Base-by-base conservation (phyloP, 2,888 invertebrate genomes). In the Cheilosia variabilis region DNA sequence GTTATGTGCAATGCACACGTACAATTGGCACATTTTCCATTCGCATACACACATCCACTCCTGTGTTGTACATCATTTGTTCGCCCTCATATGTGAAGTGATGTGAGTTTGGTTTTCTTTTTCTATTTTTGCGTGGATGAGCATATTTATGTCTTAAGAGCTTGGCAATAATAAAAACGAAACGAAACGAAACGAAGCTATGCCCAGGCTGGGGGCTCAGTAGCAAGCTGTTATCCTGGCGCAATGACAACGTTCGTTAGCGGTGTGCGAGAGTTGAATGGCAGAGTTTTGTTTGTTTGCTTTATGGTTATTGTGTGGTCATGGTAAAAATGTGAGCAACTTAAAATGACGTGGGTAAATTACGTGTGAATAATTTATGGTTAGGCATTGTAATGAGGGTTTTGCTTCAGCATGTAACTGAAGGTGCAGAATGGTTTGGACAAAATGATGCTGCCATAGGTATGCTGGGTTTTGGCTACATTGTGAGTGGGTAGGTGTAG, bases 11-110 rank as follows among this genome's bases (percentile, higher is more conserved):
- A 58, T 71, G 76, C 80, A 66, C 65, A 76, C 81, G 76, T 81
- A 86, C 81, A 86, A 86, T 86, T 81, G 86, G 76, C 86, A 86
- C 66, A 77, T 81, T 65, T 65, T 57, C 58, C 62, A 69, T 69
- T 79, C 57, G 52, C 50, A 75, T 55, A 60, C 27, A 19, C 5
- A 17, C 31, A 10, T 15, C n/a, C 24, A 31, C 22, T 19, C 47
- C 43, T 60, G 68, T 60, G 68, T 76, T 43, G 66, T 55, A 34
- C 43, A 58, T 73, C 80, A 80, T 80, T 80, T 81, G 76, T 81
- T 53, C 66, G 37, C 60, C 41, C 58, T 58, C 45, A 45, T 73
- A 19, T 75, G 73, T 17, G 22, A 73, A 45, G 43, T 43, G 52
- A 58, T 73, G 52, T 47, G 27, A 57, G 65, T 55, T 72, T 34